Base-by-base conservation (phyloP, 2,113 vertebrate genomes). In the Phalacrocorax pelagicus region DNA sequence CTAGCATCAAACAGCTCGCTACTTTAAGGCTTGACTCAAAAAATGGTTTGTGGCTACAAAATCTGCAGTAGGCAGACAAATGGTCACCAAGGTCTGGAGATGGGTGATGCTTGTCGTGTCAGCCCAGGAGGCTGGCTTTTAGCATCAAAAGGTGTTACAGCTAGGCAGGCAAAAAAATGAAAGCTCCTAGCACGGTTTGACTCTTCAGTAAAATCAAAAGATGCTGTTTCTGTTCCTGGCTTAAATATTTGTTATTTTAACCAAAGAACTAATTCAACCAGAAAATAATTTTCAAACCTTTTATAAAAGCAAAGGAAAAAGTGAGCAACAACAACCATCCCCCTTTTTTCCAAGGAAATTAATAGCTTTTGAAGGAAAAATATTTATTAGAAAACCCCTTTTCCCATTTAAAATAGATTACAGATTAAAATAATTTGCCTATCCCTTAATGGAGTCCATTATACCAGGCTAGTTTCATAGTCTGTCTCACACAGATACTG, bases 371-470 rank as follows among this genome's bases (percentile, higher is more conserved):
- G 69, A 93, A 83, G 61, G 59, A 84, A 92, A 95, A 92, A 66
- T 93, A 81, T 86, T 96, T 97, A 88, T 93, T 90, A 63, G 92
- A 82, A 93, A 77, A 20, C 16, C 29, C 19, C 5, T 70, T 95
- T 95, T 86, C 66, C 52, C 32, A 78, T 95, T 96, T 89, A 44
- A 86, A 96, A 79, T 86, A 92, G 72, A 92, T 94, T 94, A 84
- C 73, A 88, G 90, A 84, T 75, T 69, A 95, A 96, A 95, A 94
- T 81, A 95, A 96, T 90, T 94, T 95, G 69, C 79, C 77, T 93
- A 46, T 72, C 77, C 82, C 88, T 95, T 95, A 92, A 90, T 84
- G 86, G 96, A 96, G 86, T 88, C 88, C 92, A 89, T 94, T 96
- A 90, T 83, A 57, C 22, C 72, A 92, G 88, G 40, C 80, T 86